Conservation (phyloP, 2,113 vertebrate species). For the Aleadryas rufinucha region DNA sequence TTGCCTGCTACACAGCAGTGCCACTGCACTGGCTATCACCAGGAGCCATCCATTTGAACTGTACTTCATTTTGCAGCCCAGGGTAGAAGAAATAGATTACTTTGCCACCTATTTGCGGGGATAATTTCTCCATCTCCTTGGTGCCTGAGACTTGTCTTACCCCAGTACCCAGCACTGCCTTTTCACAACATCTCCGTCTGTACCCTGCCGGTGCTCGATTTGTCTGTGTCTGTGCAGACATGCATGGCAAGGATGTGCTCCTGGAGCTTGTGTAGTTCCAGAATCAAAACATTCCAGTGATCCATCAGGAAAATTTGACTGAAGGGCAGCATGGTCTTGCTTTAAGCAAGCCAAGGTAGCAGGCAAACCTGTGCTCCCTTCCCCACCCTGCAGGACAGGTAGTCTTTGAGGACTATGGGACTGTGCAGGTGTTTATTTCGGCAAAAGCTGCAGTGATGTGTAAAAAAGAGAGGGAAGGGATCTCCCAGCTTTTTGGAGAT, state of each 20-base stretch:
- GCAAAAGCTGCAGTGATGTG: neutral
- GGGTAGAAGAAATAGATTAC: constrained; percentile 47
- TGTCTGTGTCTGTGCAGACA: constrained; percentile 61
- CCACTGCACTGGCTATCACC: constrained; percentile 49
- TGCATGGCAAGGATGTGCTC: constrained; percentile 50
- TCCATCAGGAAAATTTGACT: neutral
- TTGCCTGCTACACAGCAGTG: constrained; percentile 30
- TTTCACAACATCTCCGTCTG: constrained; percentile 22
- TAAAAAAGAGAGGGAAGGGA: constrained; percentile 28
- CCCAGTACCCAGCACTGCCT: neutral
- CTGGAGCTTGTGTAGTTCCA: neutral
- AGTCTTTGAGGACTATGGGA: neutral
- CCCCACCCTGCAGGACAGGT: neutral
- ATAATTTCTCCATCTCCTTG: constrained; percentile 47
- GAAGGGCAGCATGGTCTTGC: neutral
- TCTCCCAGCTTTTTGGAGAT: constrained; percentile 58
- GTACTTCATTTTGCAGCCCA: constrained; percentile 46
- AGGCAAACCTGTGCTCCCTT: neutral
- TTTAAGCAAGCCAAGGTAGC: neutral
- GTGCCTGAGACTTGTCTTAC: constrained; percentile 32
- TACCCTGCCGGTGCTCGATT: constrained; percentile 35
- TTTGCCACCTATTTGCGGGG: constrained; percentile 60
- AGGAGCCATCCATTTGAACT: constrained; percentile 67
- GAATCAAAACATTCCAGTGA: neutral
- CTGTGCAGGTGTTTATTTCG: neutral